Evolutionary conservation across 1,140 invertebrate genomes (phyloP).

Genomic region (Apis laboriosa): DNA sequence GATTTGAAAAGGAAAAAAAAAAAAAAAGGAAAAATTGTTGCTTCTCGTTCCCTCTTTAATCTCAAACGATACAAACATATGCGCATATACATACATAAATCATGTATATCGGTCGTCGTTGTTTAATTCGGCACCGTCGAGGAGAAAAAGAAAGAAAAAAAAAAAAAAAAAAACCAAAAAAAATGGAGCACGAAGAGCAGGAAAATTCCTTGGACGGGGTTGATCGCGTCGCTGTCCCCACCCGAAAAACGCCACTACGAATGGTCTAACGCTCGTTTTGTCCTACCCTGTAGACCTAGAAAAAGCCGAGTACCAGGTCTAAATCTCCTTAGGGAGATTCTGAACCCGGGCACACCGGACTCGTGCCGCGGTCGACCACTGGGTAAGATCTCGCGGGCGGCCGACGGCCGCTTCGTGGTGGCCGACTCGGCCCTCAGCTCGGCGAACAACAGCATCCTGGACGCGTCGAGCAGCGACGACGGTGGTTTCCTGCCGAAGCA

Average conservation of each 20-base stretch:
- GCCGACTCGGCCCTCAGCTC: constrained; percentile 83
- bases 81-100: too few relatives aligned
- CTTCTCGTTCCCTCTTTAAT: too few relatives aligned
- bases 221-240: constrained; percentile 40
- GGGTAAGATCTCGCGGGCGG: constrained; percentile 86
- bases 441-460: constrained; percentile 84
- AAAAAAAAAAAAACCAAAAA: too few relatives aligned
- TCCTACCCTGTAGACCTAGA: constrained; percentile 87
- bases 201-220: constrained; percentile 18
- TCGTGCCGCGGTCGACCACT: constrained; percentile 82
- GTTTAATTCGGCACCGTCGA: constrained; percentile 1
- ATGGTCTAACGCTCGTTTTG: constrained; percentile 63
- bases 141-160: neutral
- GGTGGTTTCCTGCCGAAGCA: constrained; percentile 87
- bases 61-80: too few relatives aligned
- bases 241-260: constrained; percentile 1
- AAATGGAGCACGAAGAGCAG: too few relatives aligned
- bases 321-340: constrained; percentile 84
- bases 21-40: too few relatives aligned
- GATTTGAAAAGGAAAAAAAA: too few relatives aligned
- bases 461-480: constrained; percentile 89
- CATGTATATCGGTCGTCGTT: too few relatives aligned
- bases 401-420: constrained; percentile 88
- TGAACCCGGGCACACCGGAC: constrained; percentile 81
- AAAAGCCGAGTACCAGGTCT: constrained; percentile 96